Conservation (phyloP, 2,797 vertebrate species). For the Meda fulgida region DNA sequence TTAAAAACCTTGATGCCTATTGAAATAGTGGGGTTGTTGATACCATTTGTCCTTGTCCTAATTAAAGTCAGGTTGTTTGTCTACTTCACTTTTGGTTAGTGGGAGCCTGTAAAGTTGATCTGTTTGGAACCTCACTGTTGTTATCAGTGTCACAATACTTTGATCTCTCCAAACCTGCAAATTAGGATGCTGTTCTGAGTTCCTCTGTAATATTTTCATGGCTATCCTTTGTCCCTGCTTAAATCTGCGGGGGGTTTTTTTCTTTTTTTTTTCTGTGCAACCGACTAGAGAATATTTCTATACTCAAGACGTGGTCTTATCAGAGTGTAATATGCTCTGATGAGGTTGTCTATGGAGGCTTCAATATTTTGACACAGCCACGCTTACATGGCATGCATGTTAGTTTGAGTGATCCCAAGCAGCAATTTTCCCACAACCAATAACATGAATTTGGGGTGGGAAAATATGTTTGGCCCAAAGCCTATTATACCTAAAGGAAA, state of each 20-base stretch:
- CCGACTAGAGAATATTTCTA: no score
- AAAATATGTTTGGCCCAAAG: neutral
- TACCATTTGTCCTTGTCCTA: no score
- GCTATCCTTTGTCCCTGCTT: no score
- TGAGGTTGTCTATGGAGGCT: no score
- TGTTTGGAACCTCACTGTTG: neutral
- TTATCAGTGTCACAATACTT: neutral
- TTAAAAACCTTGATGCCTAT: no score
- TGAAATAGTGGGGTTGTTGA: no score
- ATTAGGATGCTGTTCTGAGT: no score
- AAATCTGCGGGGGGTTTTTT: no score
- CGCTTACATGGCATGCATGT: neutral
- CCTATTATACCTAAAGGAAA: neutral
- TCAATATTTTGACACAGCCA: neutral
- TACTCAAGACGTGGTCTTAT: no score
- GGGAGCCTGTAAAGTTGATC: neutral
- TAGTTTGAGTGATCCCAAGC: neutral
- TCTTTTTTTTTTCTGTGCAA: no score
- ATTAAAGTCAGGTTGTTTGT: neutral
- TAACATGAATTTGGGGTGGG: neutral
- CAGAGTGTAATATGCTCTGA: no score
- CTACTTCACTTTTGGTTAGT: neutral
- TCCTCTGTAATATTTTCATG: no score
- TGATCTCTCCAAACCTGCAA: neutral
- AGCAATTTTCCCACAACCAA: neutral